Evolutionary conservation across 2,113 vertebrate species (phyloP), one percentile per base, ranked within the genome.

Genomic region (Chloropsis cyanopogon): DNA sequence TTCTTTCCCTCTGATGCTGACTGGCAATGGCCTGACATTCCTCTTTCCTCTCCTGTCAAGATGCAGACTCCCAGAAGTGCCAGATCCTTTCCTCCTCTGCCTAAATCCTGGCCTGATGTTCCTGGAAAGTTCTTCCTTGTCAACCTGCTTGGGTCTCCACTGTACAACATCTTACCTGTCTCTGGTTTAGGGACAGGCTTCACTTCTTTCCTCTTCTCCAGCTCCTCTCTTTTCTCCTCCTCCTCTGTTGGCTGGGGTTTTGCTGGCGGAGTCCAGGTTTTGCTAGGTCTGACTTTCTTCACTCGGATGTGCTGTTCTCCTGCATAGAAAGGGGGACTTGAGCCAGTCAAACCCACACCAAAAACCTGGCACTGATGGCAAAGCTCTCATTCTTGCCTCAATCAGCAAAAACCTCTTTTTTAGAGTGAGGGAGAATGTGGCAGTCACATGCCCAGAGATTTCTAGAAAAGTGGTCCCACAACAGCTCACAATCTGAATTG

Each of bases 271-370:
- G 86, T 97, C 81, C 65, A 90, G 9, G 85, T 44, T 97, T 97
- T 98, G 82, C 91, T 57, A 21, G 76, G 80, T 46, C 68, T 97
- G 33, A 90, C 60, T 28, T 41, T 81, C 91, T 96, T 97, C 81
- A 97, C 73, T 78, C 22, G 88, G 65, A 90, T 91, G 3, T 63
- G 91, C 81, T 97, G 82, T 66, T 93, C 46, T 47, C 95, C 98
- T 99, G 92, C 21, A 82, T 15, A 70, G 37, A n/a, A 46, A 85
- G 66, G n/a, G 22, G 11, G 3, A 64, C 18, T 14, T 39, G 39
- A 76, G 33, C 12, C 21, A 18, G 25, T 54, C 39, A 63, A 84
- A 47, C 76, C 29, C 42, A 50, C 12, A 44, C 56, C 53, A 47
- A 54, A 68, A 57, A 59, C 23, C 26, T 60, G 50, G 13, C 24